Base-by-base conservation (phyloP, 2,888 invertebrate genomes). In the Megaustenia siamemsis region DNA sequence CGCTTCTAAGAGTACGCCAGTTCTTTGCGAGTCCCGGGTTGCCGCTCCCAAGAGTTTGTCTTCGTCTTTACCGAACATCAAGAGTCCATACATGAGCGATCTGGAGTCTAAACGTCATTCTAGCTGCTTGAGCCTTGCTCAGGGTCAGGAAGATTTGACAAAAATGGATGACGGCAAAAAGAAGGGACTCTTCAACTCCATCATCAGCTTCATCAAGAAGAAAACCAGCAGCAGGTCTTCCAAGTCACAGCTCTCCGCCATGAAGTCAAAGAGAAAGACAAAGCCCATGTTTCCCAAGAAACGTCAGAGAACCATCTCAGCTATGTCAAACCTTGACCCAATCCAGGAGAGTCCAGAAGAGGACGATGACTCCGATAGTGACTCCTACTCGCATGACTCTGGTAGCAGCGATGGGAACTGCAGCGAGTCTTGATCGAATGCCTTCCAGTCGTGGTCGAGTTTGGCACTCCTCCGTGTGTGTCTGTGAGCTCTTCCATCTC, bases 281-380 rank as follows among this genome's bases (percentile, higher is more conserved):
- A 89, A 90, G 79, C 89, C 91, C 43, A 82, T 90, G 71, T 86
- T 88, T 18, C 91, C 91, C 81, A 88, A 91, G 84, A 92, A 92
- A 87, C 88, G 92, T 12, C 92, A 92, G 84, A 89, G 92, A 80
- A 92, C 91, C 1, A 90, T 92, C 40, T 92, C 92, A 0, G 89
- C 90, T 43, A 91, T 91, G 90, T 92, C 92, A 15, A 92, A 92
- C 86, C 86, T 92, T 87, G 92, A 92, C 86, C 92, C 92, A 10
- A 92, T 92, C 66, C 90, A 90, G 87, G 92, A 92, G 84, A 90
- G 90, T 53, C 92, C 92, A n/a, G 91, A 92, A 73, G 92, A 92
- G 85, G 90, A 92, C 56, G 90, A 91, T 24, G 89, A 88, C n/a
- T 88, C 88, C 21, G 90, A 90, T 45, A 79, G 84, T 0, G 89